Evolutionary conservation across 2,888 invertebrate species (phyloP), one percentile per base, ranked within the genome.

Genomic region (Pammene aurita): DNA sequence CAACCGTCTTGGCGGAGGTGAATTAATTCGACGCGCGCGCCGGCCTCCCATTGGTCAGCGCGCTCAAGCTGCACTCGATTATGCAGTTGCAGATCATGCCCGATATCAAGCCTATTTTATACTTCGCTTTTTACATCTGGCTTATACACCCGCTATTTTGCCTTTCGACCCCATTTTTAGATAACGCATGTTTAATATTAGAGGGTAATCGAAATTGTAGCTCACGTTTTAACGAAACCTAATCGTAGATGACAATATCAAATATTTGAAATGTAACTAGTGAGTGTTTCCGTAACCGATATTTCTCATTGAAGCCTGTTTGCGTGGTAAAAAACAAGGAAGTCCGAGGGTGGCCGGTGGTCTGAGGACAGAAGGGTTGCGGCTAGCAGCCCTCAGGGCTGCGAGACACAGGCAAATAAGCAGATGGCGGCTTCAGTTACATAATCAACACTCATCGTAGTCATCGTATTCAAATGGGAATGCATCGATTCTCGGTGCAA

Each of bases 361-460:
- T 79, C 85, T 50, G 50, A 50, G 48, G 48, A 78, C 74, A 71
- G 80, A 87, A 88, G 89, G 89, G 88, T 87, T 85, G 77, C 71
- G 70, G 76, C 77, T 77, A 78, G 77, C 82, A 78, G 78, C 82
- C 81, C 80, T 61, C 74, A 78, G 74, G 76, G 76, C 79, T 78
- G 78, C 68, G 77, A 79, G 78, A 77, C 81, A 77, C 78, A 80
- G 80, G 81, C 82, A 89, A 90, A 89, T 83, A 88, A 77, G 86
- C 92, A 92, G 92, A 92, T 92, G 92, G 87, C 72, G 80, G 86
- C 82, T 90, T 82, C 86, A 84, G 86, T 92, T 92, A 92, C 92
- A 86, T 80, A 83, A 90, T 85, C 89, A 91, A 92, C 89, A 92
- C 80, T 78, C 81, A 87, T 86, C 85, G 80, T 85, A 92, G 80